A percentile compares a stretch with the other conserved stretches of the same genome.
phyloP scores from a whole-genome alignment of 2,888 invertebrate genomes.

The Tenthredo notha region DNA sequence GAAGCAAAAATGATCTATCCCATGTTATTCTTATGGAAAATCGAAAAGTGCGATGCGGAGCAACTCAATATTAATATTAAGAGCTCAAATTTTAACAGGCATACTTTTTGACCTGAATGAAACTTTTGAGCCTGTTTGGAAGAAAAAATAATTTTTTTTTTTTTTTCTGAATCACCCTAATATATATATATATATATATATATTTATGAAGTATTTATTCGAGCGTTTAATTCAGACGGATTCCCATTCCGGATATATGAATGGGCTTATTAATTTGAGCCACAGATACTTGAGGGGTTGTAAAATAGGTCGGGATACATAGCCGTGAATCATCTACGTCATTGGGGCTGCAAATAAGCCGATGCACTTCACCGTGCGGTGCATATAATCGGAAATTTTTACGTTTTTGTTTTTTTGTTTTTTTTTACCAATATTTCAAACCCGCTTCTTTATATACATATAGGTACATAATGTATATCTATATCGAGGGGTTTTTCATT shows the following conservation, averaged over 20 bases:
- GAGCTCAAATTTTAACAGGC: too few species aligned
- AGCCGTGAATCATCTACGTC: constrained; percentile 50
- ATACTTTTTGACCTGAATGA: too few species aligned
- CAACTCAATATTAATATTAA: too few species aligned
- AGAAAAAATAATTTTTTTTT: too few species aligned
- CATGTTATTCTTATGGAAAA: too few species aligned
- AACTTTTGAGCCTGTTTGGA: too few species aligned
- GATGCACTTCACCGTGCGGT: constrained; percentile 36
- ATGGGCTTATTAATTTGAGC: neutral
- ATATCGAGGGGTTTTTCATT: constrained; percentile 10
- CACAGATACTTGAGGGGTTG: neutral
- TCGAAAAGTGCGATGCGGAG: too few species aligned
- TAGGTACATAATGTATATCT: neutral
- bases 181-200: too few species aligned
- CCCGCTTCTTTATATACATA: neutral
- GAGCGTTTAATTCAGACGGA: neutral
- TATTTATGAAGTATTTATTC: neutral
- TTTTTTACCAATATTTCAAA: constrained; percentile 31
- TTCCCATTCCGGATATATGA: neutral
- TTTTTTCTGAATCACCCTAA: too few species aligned
- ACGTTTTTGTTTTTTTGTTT: constrained; percentile 18
- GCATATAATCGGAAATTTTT: constrained; percentile 48
- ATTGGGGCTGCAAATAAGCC: constrained; percentile 38
- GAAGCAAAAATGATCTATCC: too few species aligned
- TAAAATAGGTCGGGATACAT: constrained; percentile 23